Evolutionary conservation across 2,797 vertebrate species (phyloP).

Genomic region (Amniataba percoides): DNA sequence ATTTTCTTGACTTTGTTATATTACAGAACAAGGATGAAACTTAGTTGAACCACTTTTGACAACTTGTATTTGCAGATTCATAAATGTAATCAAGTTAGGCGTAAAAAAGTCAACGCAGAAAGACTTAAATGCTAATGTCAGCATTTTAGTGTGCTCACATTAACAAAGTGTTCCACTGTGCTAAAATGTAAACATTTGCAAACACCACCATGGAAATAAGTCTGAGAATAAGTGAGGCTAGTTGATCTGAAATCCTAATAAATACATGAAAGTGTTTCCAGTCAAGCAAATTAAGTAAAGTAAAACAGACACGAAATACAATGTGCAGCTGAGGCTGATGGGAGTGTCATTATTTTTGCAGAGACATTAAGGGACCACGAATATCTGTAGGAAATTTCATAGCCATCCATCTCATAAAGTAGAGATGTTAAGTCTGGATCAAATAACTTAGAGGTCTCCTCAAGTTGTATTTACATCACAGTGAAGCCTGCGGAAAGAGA

Average conservation of each 20-base stretch:
- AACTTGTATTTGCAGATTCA: not conserved
- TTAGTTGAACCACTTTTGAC: not conserved
- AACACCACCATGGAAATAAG: not conserved
- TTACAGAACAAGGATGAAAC: too few relatives aligned
- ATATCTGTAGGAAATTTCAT: not conserved
- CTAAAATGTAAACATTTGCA: not conserved
- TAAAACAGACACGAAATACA: not conserved
- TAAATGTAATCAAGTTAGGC: not conserved
- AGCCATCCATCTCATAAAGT: not conserved
- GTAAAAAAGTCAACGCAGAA: not conserved
- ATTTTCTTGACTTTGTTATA: slow-evolving; percentile 11
- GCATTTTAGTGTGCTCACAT: not conserved
- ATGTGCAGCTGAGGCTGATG: not conserved
- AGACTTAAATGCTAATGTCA: not conserved
- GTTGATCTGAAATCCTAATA: not conserved
- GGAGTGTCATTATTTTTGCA: not conserved
- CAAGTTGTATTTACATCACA: not conserved
- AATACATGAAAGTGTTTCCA: not conserved
- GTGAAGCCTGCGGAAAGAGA: not conserved
- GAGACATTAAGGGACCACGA: not conserved
- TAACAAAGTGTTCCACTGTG: not conserved
- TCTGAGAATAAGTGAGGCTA: not conserved
- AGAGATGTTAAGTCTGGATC: not conserved
- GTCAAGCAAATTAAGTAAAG: not conserved
- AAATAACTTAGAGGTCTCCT: not conserved